Evolutionary conservation across 2,797 vertebrate genomes (phyloP).

Genomic region (Falco rusticolus): DNA sequence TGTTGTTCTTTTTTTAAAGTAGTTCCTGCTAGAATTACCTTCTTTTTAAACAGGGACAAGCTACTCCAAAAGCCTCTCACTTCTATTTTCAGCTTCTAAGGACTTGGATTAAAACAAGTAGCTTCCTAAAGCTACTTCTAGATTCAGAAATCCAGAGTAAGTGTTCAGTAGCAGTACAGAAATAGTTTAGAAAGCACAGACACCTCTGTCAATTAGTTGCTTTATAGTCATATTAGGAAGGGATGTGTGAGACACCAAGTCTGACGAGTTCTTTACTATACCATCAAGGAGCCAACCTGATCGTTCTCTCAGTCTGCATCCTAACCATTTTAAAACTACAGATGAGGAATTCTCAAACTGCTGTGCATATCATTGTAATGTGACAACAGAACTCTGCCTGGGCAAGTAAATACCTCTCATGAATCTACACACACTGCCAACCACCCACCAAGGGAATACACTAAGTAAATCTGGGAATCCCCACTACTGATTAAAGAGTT

Average conservation of each 20-base stretch:
- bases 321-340: not conserved
- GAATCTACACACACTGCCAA: not conserved
- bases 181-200: conserved; percentile 2
- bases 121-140: conserved; percentile 13
- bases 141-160: not conserved
- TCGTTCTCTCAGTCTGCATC: not conserved
- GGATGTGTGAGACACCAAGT: not conserved
- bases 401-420: not conserved
- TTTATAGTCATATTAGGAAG: conserved; percentile 3
- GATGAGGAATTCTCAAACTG: not conserved
- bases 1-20: not conserved
- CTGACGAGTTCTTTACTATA: not conserved
- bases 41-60: not conserved
- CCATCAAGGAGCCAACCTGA: not conserved
- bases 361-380: not conserved
- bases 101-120: not conserved
- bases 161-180: not conserved
- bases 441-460: not conserved
- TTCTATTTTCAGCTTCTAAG: not conserved
- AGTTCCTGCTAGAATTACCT: not conserved
- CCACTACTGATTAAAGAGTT: not conserved
- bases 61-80: conserved; percentile 12
- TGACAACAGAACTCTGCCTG: not conserved
- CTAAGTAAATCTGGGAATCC: not conserved
- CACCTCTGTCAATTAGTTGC: not conserved